Evolutionary conservation across 2,797 vertebrate genomes (phyloP).

Genomic region (Eulemur albifrons): DNA sequence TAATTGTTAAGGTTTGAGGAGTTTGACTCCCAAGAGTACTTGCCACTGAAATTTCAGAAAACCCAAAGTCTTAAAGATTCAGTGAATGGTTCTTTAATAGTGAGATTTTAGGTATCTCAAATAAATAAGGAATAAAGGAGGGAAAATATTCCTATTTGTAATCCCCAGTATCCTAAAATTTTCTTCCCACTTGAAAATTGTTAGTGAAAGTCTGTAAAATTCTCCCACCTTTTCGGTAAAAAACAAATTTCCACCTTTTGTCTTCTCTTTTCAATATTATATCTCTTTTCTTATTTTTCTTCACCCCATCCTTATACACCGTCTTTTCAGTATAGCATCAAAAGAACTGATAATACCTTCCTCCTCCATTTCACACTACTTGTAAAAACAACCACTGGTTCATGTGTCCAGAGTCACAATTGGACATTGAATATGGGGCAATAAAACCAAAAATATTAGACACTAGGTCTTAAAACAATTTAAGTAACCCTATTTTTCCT

Average conservation of each 20-base stretch:
- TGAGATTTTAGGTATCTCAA: neutral
- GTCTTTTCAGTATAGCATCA: neutral
- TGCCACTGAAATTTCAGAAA: neutral
- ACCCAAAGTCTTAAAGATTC: neutral
- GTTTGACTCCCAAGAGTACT: neutral
- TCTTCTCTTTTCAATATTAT: neutral
- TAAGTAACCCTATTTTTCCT: neutral
- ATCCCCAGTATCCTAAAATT: neutral
- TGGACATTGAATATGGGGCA: neutral
- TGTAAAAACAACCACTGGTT: neutral
- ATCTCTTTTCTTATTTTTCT: neutral
- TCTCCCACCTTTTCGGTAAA: neutral
- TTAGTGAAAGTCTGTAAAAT: neutral
- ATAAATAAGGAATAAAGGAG: neutral
- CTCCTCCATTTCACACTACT: neutral
- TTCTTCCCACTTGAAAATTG: neutral
- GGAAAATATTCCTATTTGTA: neutral
- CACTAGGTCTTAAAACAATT: neutral
- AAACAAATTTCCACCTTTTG: neutral
- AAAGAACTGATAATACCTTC: neutral
- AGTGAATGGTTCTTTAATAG: neutral
- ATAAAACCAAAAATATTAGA: neutral
- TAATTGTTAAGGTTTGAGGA: neutral
- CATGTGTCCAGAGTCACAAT: neutral
- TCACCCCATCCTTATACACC: neutral